Evolutionary conservation across 2,888 invertebrate genomes (phyloP).

Genomic region (Phengaris alcon): DNA sequence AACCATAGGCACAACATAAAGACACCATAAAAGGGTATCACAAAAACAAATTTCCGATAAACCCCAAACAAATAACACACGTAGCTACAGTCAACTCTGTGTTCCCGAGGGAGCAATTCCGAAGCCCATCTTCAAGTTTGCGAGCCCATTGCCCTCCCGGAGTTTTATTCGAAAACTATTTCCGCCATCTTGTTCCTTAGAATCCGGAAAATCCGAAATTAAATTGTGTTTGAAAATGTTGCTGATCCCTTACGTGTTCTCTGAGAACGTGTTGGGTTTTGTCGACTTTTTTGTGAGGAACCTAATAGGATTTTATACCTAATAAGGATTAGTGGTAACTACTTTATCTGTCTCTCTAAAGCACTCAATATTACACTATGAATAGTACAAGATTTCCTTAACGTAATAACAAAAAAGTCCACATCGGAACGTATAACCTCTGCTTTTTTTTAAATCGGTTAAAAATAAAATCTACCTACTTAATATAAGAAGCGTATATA

Average conservation of each 20-base stretch:
- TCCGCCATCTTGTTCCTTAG: slow-evolving; percentile 19
- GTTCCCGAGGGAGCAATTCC: slow-evolving; percentile 15
- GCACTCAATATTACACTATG: no score
- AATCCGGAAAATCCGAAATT: slow-evolving; percentile 18
- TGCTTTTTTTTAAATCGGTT: no score
- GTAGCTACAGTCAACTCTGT: not conserved
- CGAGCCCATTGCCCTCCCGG: slow-evolving; percentile 10
- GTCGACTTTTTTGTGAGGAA: not conserved
- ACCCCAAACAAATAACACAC: slow-evolving; percentile 13
- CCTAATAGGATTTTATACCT: not conserved
- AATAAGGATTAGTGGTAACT: no score
- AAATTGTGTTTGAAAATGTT: slow-evolving; percentile 2
- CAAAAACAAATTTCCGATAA: slow-evolving; percentile 12
- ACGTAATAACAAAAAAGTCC: no score
- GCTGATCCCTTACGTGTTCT: slow-evolving; percentile 10
- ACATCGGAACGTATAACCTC: no score
- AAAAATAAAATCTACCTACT: not conserved
- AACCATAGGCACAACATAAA: not conserved
- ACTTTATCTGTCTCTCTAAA: no score
- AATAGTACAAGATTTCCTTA: not conserved
- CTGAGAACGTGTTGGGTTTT: not conserved
- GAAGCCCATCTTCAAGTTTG: slow-evolving; percentile 24
- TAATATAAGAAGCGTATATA: no score
- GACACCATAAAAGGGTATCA: slow-evolving; percentile 3
- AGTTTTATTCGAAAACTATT: slow-evolving; percentile 23